Conservation (phyloP, 1,140 invertebrate genomes). For the Caerostris darwini region DNA sequence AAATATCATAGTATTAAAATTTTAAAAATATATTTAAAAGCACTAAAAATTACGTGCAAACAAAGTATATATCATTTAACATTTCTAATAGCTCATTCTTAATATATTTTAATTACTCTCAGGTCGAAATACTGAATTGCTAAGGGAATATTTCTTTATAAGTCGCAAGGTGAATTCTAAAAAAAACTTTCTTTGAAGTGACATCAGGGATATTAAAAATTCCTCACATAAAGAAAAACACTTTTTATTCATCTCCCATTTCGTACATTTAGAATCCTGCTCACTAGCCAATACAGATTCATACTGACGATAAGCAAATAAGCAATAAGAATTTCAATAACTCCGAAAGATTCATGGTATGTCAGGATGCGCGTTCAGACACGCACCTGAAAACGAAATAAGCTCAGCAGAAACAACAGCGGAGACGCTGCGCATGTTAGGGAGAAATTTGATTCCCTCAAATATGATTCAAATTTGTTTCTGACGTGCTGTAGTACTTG, state of each 20-base stretch:
- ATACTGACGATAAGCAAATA: constrained; percentile 24
- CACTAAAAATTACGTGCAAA: no score
- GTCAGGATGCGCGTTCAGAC: neutral
- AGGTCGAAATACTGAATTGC: no score
- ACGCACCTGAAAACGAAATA: constrained; percentile 20
- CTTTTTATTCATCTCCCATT: neutral
- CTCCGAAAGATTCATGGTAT: neutral
- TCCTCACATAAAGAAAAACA: no score
- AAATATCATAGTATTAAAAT: no score
- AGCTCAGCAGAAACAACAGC: neutral
- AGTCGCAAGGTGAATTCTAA: no score
- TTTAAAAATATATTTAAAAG: no score
- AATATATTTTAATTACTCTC: no score
- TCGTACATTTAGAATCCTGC: neutral
- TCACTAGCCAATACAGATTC: neutral
- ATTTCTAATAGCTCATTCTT: no score
- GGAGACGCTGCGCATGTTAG: constrained; percentile 13
- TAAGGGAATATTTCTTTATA: no score
- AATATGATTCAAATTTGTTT: constrained; percentile 51
- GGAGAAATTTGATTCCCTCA: constrained; percentile 32
- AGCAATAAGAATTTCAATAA: constrained; percentile 55
- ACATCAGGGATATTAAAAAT: no score
- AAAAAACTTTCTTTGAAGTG: no score
- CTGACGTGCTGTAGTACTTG: constrained; percentile 18
- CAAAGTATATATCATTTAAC: no score